Conservation (phyloP, 1,140 invertebrate genomes). For the Drosophila ogumai region DNA sequence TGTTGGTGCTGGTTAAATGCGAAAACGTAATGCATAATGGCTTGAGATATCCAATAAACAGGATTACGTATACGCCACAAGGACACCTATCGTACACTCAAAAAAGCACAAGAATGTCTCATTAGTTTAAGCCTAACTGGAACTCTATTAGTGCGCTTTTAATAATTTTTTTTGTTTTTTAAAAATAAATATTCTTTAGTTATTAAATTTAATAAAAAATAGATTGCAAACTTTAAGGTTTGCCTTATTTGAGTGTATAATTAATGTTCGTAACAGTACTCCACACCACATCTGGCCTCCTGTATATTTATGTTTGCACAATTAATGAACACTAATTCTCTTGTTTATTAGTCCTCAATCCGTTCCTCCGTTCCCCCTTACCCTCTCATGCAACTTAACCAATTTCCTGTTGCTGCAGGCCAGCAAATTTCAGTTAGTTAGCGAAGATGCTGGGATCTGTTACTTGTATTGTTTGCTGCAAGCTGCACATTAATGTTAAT, state of each 20-base stretch:
- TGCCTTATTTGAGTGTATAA: slow-evolving; percentile 7
- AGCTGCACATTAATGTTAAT: slow-evolving; percentile 61
- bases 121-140: too few species aligned
- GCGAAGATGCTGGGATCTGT: slow-evolving; percentile 21
- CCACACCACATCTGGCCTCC: slow-evolving; percentile 26
- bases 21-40: slow-evolving; percentile 38
- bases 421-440: slow-evolving; percentile 30
- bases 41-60: slow-evolving; percentile 47
- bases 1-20: slow-evolving; percentile 42
- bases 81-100: not conserved
- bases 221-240: not conserved
- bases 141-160: not conserved
- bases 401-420: slow-evolving; percentile 40
- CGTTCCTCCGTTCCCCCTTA: too few species aligned
- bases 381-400: slow-evolving; percentile 1
- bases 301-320: slow-evolving; percentile 51
- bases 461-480: slow-evolving; percentile 21
- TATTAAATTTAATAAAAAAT: not conserved
- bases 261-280: slow-evolving; percentile 34
- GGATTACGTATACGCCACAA: slow-evolving; percentile 66
- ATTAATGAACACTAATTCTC: slow-evolving; percentile 70
- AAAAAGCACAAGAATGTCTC: not conserved
- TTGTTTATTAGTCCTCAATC: slow-evolving; percentile 42
- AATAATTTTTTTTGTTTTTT: too few species aligned
- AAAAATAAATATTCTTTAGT: not conserved